These are phyloP conservation scores for Mycalesis mineus DNA, from an alignment of 2,888 invertebrate species.

Conservation along the genomic window DNA sequence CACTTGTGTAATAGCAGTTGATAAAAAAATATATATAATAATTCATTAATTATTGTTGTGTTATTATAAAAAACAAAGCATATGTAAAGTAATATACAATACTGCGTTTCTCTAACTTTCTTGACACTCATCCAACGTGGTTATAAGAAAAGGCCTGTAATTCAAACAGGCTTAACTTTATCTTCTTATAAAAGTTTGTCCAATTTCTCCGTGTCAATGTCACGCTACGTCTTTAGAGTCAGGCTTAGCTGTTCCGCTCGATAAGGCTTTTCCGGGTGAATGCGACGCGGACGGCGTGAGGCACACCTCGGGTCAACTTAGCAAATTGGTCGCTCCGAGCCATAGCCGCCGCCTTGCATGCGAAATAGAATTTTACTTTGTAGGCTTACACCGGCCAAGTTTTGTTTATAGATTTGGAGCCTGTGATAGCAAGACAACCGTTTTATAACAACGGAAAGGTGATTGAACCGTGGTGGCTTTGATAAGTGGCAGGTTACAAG, in stretches of 20 bases:
- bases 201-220: slow-evolving; percentile 16
- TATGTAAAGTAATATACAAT: no score
- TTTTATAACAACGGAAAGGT: no score
- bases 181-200: slow-evolving; percentile 19
- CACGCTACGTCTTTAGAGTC: slow-evolving; percentile 19
- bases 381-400: not conserved
- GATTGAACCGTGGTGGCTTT: no score
- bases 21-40: no score
- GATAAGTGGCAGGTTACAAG: no score
- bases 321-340: slow-evolving; percentile 18
- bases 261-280: slow-evolving; percentile 22
- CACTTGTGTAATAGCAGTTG: no score
- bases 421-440: no score
- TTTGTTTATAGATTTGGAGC: not conserved
- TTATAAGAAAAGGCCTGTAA: not conserved
- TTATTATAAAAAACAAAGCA: no score
- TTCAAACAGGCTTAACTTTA: not conserved
- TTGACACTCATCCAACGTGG: no score
- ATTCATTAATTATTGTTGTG: no score
- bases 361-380: not conserved
- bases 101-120: no score
- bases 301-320: slow-evolving; percentile 11
- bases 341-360: slow-evolving; percentile 4
- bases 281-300: not conserved
- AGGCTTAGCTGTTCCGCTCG: slow-evolving; percentile 21